phyloP scores from a whole-genome alignment of 2,113 vertebrate species.

The Noctilio leporinus region DNA sequence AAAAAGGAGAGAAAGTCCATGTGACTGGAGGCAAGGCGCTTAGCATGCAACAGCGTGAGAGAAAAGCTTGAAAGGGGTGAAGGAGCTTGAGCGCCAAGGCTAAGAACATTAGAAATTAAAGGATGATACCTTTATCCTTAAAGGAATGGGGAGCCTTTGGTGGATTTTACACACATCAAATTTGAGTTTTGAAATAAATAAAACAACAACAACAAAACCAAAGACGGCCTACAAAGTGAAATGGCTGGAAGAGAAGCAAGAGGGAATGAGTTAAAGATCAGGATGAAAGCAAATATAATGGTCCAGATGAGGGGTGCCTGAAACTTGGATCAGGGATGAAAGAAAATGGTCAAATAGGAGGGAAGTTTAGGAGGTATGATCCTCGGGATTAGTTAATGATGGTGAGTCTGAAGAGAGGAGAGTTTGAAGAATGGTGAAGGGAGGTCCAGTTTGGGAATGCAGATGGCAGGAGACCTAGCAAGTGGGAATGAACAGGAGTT shows the following conservation, averaged over 20 bases:
- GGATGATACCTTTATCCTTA: background rate
- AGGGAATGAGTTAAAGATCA: background rate
- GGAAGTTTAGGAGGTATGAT: background rate
- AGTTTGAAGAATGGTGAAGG: background rate
- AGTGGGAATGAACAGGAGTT: background rate
- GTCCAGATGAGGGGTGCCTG: background rate
- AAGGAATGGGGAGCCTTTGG: background rate
- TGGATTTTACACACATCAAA: background rate
- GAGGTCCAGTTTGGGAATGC: background rate
- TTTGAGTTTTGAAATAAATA: background rate
- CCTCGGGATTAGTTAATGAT: background rate
- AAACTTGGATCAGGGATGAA: background rate
- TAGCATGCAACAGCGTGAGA: accelerated
- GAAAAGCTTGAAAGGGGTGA: background rate
- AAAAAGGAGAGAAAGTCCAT: background rate
- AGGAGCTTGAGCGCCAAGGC: background rate
- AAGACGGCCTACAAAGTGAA: background rate
- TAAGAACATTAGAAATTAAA: background rate
- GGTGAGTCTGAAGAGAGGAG: background rate
- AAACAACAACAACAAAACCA: background rate
- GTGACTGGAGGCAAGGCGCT: background rate
- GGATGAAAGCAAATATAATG: background rate
- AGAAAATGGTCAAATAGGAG: background rate
- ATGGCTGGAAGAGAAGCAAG: background rate
- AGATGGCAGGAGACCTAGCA: background rate